These are phyloP conservation scores for Caracal caracal DNA, from an alignment of 2,113 vertebrate species.

Conservation along the genomic window DNA sequence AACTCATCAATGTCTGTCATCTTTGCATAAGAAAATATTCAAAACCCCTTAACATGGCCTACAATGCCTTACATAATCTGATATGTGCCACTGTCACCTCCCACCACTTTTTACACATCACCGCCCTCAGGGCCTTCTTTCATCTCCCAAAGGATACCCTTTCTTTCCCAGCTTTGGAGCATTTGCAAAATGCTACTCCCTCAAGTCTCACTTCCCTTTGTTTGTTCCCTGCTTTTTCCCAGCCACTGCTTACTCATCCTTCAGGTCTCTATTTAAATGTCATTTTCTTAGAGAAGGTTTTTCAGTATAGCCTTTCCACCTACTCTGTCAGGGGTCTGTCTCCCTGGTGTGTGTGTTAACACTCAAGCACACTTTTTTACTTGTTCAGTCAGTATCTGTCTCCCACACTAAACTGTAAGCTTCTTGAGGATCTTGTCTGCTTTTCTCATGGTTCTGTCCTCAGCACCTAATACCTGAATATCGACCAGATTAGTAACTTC, in stretches of 20 bases:
- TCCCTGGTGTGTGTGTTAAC: neutral
- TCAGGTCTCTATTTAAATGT: neutral
- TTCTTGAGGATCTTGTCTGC: neutral
- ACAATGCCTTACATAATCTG: neutral
- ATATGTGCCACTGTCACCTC: neutral
- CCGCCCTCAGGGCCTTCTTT: neutral
- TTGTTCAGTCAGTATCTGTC: neutral
- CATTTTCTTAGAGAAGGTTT: neutral
- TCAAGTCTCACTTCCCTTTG: neutral
- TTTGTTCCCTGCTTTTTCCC: neutral
- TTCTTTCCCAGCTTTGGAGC: neutral
- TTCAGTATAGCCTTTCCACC: neutral
- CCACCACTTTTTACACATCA: neutral
- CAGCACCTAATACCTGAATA: neutral
- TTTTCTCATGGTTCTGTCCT: neutral
- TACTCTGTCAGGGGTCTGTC: neutral
- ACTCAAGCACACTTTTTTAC: neutral
- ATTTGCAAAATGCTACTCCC: neutral
- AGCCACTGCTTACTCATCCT: neutral
- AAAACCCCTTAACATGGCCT: neutral
- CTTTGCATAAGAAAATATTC: slow-evolving; percentile 7
- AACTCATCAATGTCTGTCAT: neutral
- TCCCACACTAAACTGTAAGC: neutral
- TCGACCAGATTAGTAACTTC: neutral
- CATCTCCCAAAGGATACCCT: neutral